These are phyloP conservation scores for Xestia rhomboidea DNA, from an alignment of 2,888 invertebrate genomes.

Conservation along the genomic window DNA sequence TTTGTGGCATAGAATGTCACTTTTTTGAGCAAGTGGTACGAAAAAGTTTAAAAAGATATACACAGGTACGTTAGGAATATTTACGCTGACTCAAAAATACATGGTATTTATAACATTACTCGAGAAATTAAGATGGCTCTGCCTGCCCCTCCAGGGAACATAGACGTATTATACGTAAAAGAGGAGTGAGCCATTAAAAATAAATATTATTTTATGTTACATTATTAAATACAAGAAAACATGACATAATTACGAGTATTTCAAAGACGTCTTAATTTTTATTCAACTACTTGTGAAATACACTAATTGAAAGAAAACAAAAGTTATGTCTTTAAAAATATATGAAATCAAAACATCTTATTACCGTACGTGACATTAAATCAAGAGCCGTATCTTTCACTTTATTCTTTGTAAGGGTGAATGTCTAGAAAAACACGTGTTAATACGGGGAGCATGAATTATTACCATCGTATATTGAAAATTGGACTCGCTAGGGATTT, in stretches of 20 bases:
- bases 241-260: not conserved
- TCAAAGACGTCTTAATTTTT: not conserved
- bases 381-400: slow-evolving; percentile 9
- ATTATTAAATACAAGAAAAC: not conserved
- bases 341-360: not conserved
- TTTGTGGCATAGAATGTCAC: too few relatives aligned
- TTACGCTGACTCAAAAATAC: not conserved
- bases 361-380: not conserved
- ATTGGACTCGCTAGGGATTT: slow-evolving; percentile 50
- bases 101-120: not conserved
- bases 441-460: slow-evolving; percentile 43
- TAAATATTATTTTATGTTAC: not conserved
- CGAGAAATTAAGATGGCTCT: too few relatives aligned
- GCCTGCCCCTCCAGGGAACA: not conserved
- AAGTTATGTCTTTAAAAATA: not conserved
- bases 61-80: not conserved
- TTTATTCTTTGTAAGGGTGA: slow-evolving; percentile 40
- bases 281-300: not conserved
- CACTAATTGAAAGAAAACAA: not conserved
- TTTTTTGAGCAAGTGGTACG: too few relatives aligned
- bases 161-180: not conserved
- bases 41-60: too few relatives aligned
- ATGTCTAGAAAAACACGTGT: slow-evolving; percentile 12
- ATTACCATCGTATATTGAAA: slow-evolving; percentile 61
- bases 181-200: not conserved